Percentiles rank a stretch among this genome's conserved stretches.
Evolutionary conservation across 2,888 invertebrate species (phyloP).

Genomic region (Biston betularia): DNA sequence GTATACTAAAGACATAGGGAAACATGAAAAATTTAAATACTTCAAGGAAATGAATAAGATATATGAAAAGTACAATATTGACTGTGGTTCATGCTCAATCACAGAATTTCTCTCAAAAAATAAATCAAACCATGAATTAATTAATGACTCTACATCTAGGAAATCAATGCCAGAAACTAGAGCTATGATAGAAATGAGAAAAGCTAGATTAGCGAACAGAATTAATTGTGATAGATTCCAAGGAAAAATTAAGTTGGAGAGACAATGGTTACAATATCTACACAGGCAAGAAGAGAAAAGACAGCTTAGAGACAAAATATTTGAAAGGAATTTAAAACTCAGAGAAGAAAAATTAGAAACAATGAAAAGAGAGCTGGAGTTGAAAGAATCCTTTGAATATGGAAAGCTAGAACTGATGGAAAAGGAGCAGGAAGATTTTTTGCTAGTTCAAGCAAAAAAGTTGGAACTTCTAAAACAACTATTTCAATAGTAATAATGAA

Average conservation of each 20-base stretch:
- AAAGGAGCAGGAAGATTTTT: conserved; percentile 55
- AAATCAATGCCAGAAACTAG: conserved; percentile 52
- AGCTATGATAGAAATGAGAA: conserved; percentile 61
- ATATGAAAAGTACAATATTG: conserved; percentile 60
- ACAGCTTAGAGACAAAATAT: conserved; percentile 54
- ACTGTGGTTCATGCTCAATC: conserved; percentile 54
- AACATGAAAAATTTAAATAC: conserved; percentile 61
- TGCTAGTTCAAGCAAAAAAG: conserved; percentile 62
- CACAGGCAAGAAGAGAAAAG: conserved; percentile 58
- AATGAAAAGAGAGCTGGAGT: conserved; percentile 56
- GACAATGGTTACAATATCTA: conserved; percentile 66
- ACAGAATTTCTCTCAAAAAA: conserved; percentile 54
- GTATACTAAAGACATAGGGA: conserved; percentile 58
- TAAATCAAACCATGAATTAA: conserved; percentile 32
- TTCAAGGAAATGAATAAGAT: conserved; percentile 64
- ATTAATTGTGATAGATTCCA: conserved; percentile 63
- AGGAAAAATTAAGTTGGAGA: conserved; percentile 65
- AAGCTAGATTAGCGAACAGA: conserved; percentile 63
- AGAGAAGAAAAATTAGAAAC: conserved; percentile 60
- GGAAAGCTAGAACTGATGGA: conserved; percentile 59
- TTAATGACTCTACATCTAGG: conserved; percentile 30
- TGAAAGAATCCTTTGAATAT: conserved; percentile 59
- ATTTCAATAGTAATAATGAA: conserved; percentile 31
- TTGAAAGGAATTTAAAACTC: conserved; percentile 56
- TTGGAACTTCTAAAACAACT: conserved; percentile 59